Base-by-base conservation (phyloP, 2,113 vertebrate species). In the Seriola quinqueradiata region DNA sequence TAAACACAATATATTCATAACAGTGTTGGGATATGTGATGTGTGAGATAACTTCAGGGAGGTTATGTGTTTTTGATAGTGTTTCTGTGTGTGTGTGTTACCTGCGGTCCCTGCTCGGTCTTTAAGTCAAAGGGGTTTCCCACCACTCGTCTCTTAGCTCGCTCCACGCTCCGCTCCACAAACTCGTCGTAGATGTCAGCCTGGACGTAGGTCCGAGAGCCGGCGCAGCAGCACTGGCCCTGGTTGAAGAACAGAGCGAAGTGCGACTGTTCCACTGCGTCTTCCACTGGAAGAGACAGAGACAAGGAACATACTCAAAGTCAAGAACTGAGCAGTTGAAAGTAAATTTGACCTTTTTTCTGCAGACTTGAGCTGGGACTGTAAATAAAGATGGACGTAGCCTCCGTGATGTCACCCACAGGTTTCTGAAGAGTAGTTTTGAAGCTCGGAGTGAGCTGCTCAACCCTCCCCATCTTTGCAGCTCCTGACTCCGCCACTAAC, bases 211-310 rank as follows among this genome's bases (percentile, higher is more conserved):
- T 98, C 11, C 98, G 93, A 23, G 98, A 98, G 2, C 97, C 98
- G 0, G 98, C 98, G 2, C 96, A 97, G 88, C 98, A 99, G 74
- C 98, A 99, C 95, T 99, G 98, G 61, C 98, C 98, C 94, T 99
- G 98, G 93, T 99, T 99, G 94, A 99, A 99, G 92, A 99, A 99
- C 59, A 99, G 94, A 44, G 96, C 98, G 0, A 96, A 96, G 90
- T 99, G 97, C 84, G 98, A 92, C 92, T 99, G 97, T 88, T 99
- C 98, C 91, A 99, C 98, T 0, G 98, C 98, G 83, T 97, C 96
- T 81, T 95, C 96, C 97, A 99, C 98, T 99, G 67, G 2, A 44
- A 0, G 34, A 38, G 23, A 64, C 13, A 67, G 69, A 88, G 13
- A 65, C 19, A 64, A 3, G 4, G 2, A 46, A 6, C 34, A 36